Evolutionary conservation across 2,888 invertebrate species (phyloP), one percentile per base, ranked within the genome.

Genomic region (Chesias legatella): DNA sequence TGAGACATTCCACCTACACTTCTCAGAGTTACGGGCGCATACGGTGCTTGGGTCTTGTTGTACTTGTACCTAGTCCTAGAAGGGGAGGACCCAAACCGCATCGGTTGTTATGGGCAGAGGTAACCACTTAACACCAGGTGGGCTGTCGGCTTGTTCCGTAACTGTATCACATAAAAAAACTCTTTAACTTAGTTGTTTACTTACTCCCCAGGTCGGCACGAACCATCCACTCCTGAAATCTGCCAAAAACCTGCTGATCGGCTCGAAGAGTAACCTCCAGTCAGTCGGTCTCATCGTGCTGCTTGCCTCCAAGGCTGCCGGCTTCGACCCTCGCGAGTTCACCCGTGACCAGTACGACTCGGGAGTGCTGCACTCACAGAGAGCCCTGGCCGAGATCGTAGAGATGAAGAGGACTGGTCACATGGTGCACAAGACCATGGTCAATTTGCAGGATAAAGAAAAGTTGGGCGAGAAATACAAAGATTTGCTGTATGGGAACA

Each of bases 141-240:
- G n/a, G n/a, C n/a, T n/a, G n/a, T n/a, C n/a, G n/a, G n/a, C n/a
- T n/a, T n/a, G n/a, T n/a, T n/a, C n/a, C n/a, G n/a, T n/a, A n/a
- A n/a, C n/a, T n/a, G n/a, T n/a, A n/a, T n/a, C n/a, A n/a, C n/a
- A n/a, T n/a, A n/a, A n/a, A n/a, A n/a, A n/a, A n/a, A n/a, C n/a
- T n/a, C n/a, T n/a, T n/a, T n/a, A n/a, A n/a, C n/a, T n/a, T 6
- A 20, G 20, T 20, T 3, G 4, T 20, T 20, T 20, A 20, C 20
- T 5, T 41, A 34, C 33, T 43, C 59, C 60, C 1, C 67, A 89
- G 68, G 94, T 96, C 35, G 95, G 95, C 43, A 95, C 94, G 6
- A 94, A 94, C 71, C 96, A 97, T 80, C 96, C 97, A 0, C 86
- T 97, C 21, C 83, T 96, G 33, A 94, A 95, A 80, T 96, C 95